Conservation (phyloP, 2,888 invertebrate species). For the Machimus rusticus region DNA sequence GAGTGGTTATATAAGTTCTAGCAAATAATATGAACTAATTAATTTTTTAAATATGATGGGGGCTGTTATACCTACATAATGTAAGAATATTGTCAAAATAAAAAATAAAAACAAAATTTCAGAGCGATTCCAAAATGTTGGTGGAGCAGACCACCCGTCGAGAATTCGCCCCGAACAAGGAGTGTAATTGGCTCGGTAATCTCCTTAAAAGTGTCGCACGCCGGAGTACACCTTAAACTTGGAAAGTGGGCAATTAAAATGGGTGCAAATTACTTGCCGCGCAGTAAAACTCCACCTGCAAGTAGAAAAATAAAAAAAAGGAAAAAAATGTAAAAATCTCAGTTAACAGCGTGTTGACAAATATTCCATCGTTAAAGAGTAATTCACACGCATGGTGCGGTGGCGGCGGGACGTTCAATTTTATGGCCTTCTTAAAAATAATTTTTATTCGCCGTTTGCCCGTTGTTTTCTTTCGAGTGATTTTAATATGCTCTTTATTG, state of each 20-base stretch:
- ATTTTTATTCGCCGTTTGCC: conserved; percentile 35
- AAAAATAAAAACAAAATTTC: too few species aligned
- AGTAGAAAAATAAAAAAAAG: background rate
- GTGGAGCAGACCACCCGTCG: background rate
- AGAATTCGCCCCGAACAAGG: background rate
- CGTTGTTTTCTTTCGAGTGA: conserved; percentile 34
- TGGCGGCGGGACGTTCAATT: conserved; percentile 17
- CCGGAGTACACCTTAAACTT: background rate
- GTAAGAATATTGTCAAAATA: background rate
- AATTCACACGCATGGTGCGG: conserved; percentile 12
- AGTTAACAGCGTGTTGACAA: conserved; percentile 11
- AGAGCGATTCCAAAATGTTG: background rate
- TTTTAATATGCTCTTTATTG: conserved; percentile 40
- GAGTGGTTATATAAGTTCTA: too few species aligned
- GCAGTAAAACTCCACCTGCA: background rate
- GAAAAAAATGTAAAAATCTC: background rate
- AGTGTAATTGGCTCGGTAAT: background rate
- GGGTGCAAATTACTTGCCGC: conserved; percentile 12
- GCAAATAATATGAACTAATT: too few species aligned
- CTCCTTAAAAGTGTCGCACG: background rate
- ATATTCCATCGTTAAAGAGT: conserved; percentile 3
- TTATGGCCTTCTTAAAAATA: conserved; percentile 30
- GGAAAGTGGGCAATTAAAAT: background rate
- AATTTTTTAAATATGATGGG: background rate
- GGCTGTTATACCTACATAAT: background rate